Conservation (phyloP, 2,888 invertebrate species). For the Conops quadrifasciatus region DNA sequence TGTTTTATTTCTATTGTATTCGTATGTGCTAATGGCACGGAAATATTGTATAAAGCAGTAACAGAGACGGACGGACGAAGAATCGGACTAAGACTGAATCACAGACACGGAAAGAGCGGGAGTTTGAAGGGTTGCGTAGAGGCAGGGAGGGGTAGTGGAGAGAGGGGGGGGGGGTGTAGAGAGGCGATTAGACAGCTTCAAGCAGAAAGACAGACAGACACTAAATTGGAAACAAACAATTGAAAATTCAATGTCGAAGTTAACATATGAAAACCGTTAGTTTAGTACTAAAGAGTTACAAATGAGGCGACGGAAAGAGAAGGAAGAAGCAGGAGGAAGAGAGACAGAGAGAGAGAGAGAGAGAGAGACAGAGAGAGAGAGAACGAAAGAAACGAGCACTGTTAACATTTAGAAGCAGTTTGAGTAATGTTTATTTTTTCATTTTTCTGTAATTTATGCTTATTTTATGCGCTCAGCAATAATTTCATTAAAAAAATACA, state of each 20-base stretch:
- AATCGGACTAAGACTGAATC: slow-evolving; percentile 16
- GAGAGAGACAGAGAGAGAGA: background rate
- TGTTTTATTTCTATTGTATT: background rate
- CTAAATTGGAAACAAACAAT: background rate
- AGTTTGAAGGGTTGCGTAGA: too few species aligned
- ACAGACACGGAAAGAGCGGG: slow-evolving; percentile 28
- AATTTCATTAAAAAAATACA: background rate
- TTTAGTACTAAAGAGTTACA: background rate
- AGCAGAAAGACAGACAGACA: slow-evolving; percentile 29
- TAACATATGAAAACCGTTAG: slow-evolving; percentile 20
- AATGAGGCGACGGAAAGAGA: background rate
- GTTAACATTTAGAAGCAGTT: background rate
- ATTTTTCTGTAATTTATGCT: background rate
- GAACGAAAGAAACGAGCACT: background rate
- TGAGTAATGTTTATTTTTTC: background rate
- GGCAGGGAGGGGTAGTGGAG: too few species aligned
- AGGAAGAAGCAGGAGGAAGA: background rate
- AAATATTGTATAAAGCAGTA: background rate
- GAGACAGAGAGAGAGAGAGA: background rate
- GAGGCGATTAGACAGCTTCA: slow-evolving; percentile 29
- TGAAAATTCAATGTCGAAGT: slow-evolving; percentile 48
- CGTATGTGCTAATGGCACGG: slow-evolving; percentile 5
- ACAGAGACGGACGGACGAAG: background rate
- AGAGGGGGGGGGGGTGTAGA: too few species aligned
- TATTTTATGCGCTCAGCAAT: background rate